phyloP scores from a whole-genome alignment of 1,140 invertebrate species.

The Philopotamus ludificatus region DNA sequence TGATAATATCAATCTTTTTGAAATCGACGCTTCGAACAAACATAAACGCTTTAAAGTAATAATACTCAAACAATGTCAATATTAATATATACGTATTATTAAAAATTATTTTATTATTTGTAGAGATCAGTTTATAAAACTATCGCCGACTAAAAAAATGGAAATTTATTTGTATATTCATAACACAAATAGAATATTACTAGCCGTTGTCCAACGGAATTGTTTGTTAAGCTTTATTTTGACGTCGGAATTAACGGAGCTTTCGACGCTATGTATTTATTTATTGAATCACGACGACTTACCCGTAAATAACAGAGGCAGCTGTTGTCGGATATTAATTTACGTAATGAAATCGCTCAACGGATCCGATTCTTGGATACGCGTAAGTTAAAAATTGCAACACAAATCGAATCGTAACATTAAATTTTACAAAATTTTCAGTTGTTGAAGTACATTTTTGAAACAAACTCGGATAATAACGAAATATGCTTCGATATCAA shows the following conservation, averaged over 20 bases:
- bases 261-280: conserved; percentile 13
- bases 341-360: conserved; percentile 17
- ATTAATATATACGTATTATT: neutral
- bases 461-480: neutral
- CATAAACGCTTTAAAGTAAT: conserved; percentile 21
- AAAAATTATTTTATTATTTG: conserved; percentile 8
- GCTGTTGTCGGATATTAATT: conserved; percentile 37
- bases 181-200: conserved; percentile 27
- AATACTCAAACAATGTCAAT: neutral
- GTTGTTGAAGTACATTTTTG: conserved; percentile 15
- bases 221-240: neutral
- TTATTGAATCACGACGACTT: conserved; percentile 34
- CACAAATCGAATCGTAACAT: neutral
- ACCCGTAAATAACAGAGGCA: conserved; percentile 42
- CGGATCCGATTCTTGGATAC: conserved; percentile 30
- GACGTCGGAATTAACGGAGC: conserved; percentile 9
- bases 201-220: conserved; percentile 36
- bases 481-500: neutral
- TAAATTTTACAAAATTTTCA: conserved; percentile 14
- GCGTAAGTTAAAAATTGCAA: conserved; percentile 20
- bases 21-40: conserved; percentile 18
- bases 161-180: conserved; percentile 39
- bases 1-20: conserved; percentile 24
- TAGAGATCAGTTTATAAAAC: conserved; percentile 23
- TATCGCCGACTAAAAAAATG: conserved; percentile 39